A percentile compares a stretch with the other conserved stretches of the same genome.
Evolutionary conservation across 2,888 invertebrate species (phyloP).

Genomic region (Aphodius granarius): DNA sequence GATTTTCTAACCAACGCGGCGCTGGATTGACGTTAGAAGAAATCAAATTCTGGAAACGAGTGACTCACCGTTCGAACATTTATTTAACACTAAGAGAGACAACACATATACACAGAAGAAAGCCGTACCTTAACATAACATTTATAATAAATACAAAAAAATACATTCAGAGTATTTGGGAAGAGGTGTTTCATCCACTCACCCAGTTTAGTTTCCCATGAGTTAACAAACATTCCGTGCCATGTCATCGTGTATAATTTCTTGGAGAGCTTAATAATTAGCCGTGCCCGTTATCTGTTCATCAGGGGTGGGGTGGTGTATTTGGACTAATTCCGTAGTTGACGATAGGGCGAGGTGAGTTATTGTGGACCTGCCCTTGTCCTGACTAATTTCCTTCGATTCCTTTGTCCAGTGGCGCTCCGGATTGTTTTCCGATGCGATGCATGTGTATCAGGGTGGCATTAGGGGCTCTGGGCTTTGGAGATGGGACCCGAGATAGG

Average conservation of each 20-base stretch:
- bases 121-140: too few species aligned
- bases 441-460: slow-evolving; percentile 51
- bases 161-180: too few species aligned
- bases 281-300: neutral
- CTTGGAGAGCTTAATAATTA: neutral
- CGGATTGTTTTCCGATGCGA: slow-evolving; percentile 42
- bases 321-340: slow-evolving; percentile 30
- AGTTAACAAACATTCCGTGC: neutral
- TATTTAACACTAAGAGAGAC: too few species aligned
- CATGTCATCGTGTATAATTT: slow-evolving; percentile 7
- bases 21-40: too few species aligned
- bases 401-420: slow-evolving; percentile 49
- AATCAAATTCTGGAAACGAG: too few species aligned
- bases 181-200: too few species aligned
- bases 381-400: slow-evolving; percentile 52
- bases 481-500: slow-evolving; percentile 47
- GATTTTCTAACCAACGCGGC: too few species aligned
- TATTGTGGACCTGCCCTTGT: slow-evolving; percentile 50
- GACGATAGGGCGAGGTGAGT: slow-evolving; percentile 47
- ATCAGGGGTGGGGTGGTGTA: neutral
- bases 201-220: neutral
- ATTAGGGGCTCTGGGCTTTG: slow-evolving; percentile 45
- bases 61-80: too few species aligned
- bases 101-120: too few species aligned
- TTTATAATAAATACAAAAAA: too few species aligned